Evolutionary conservation across 1,140 invertebrate species (phyloP).

Genomic region (Apis dorsata): DNA sequence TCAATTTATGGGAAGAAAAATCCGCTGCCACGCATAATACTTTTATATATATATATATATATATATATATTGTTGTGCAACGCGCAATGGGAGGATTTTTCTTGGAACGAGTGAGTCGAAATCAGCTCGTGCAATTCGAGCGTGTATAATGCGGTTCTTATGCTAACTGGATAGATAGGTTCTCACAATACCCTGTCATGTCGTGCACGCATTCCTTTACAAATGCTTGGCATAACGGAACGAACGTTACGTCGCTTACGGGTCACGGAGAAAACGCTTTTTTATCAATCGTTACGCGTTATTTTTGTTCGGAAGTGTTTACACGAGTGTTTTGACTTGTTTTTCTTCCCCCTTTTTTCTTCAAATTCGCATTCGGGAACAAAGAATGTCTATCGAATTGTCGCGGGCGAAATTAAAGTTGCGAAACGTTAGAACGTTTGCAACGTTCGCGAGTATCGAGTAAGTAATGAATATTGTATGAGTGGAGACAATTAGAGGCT

Average conservation of each 20-base stretch:
- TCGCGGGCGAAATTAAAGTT: not conserved
- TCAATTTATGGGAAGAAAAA: not conserved
- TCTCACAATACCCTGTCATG: conserved; percentile 25
- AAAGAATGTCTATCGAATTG: too few relatives aligned
- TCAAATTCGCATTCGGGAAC: not conserved
- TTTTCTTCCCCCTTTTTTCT: too few relatives aligned
- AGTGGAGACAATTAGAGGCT: conserved; percentile 16
- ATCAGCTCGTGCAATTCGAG: not conserved
- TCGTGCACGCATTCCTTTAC: not conserved
- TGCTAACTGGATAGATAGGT: conserved; percentile 16
- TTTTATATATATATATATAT: not conserved
- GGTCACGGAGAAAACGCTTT: not conserved
- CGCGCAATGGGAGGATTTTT: conserved; percentile 1
- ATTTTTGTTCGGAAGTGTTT: not conserved
- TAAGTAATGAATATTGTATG: not conserved
- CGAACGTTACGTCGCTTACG: not conserved
- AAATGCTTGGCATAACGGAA: not conserved
- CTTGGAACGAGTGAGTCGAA: conserved; percentile 3
- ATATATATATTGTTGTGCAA: conserved; percentile 24
- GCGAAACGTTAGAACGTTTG: not conserved
- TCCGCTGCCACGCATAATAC: not conserved
- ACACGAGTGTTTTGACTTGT: not conserved
- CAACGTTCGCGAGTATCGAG: conserved; percentile 24
- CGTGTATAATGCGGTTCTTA: conserved; percentile 11
- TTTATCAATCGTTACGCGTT: not conserved